Evolutionary conservation across 2,113 vertebrate species (phyloP).

Genomic region (Chlorocebus sabaeus): DNA sequence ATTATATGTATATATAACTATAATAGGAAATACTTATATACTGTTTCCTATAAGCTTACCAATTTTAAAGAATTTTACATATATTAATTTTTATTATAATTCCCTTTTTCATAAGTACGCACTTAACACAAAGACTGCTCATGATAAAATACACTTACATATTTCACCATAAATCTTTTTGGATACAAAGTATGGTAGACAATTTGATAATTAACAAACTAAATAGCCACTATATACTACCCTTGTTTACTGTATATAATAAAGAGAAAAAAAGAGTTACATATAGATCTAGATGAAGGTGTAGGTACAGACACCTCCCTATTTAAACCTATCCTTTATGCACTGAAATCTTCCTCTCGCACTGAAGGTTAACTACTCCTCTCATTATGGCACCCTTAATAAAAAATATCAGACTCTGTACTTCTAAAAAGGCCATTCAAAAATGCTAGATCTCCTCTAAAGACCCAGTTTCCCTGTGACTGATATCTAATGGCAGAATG

Average conservation of each 20-base stretch:
- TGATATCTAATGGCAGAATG: not conserved
- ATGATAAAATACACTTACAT: not conserved
- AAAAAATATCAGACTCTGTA: not conserved
- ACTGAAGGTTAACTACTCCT: not conserved
- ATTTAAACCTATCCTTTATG: not conserved
- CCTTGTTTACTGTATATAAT: not conserved
- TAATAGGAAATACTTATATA: not conserved
- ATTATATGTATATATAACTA: not conserved
- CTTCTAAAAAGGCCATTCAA: not conserved
- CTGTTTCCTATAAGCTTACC: not conserved
- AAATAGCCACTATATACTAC: not conserved
- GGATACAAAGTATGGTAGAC: not conserved
- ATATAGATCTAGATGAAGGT: not conserved
- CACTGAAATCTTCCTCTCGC: not conserved
- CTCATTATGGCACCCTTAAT: fast-evolving
- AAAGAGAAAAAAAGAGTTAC: not conserved
- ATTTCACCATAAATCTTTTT: not conserved
- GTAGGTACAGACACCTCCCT: not conserved
- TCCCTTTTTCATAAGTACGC: not conserved
- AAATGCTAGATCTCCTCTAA: not conserved
- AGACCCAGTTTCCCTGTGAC: not conserved
- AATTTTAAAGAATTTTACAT: not conserved
- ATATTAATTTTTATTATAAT: not conserved
- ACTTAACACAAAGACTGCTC: not conserved
- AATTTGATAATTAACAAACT: not conserved